These are phyloP conservation scores for cattle (Bos taurus) DNA, from an alignment of 2,113 vertebrate species.

Conservation along the genomic window ARS-UCD2.0 NC_037328.1:81862501-81863000, in stretches of 20 bases:
- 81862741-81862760: neutral
- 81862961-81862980: neutral
- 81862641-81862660: neutral
- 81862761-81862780: neutral
- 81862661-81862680: conserved; percentile 19
- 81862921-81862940: conserved; percentile 15
- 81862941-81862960: neutral
- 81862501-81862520: neutral
- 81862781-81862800: neutral
- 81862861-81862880: neutral
- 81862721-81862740: neutral
- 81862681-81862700: neutral
- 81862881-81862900: neutral
- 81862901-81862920: neutral
- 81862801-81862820: neutral
- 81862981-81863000: neutral
- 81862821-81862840: neutral
- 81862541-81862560: neutral
- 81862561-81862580: neutral
- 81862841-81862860: neutral
- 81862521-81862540: neutral
- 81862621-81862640: neutral
- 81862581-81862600: conserved; percentile 7
- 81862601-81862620: conserved; percentile 26
- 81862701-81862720: neutral